Evolutionary conservation across 2,888 invertebrate species (phyloP), one percentile per base, ranked within the genome.

Genomic region (Drosophila lacicola): DNA sequence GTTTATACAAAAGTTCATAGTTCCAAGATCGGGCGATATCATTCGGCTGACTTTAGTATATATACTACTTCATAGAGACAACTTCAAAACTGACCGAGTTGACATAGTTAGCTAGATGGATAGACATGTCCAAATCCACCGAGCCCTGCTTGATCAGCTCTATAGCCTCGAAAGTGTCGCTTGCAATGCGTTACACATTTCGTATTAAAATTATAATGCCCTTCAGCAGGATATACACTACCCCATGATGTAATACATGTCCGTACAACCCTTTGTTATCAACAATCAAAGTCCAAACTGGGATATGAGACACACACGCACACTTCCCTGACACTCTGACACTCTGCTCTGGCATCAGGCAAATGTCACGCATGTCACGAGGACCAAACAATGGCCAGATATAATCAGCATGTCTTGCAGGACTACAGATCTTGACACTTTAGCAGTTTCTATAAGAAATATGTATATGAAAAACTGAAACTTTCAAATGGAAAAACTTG

Each of bases 351-450:
- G 54, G 56, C 63, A 62, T 58, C 87, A 74, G 74, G 53, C 74
- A 69, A 79, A 75, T 85, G 85, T 85, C 85, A 85, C 55, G 82
- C 79, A 73, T 85, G 89, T 89, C 88, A 79, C 60, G 10, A n/a
- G 44, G 55, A 46, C 62, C 53, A 50, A 73, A 87, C 89, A 89
- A 84, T 84, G 79, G 49, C 62, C 74, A 71, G 87, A 88, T 86
- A 71, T 79, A 76, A 73, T 67, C 72, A 70, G 58, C 63, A 74
- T 53, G 74, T 74, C 74, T 42, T 65, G n/a, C 25, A 33, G 42
- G 33, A 60, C 47, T 51, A 33, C 46, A 68, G 53, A 47, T 57
- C 37, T 47, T 56, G 80, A 72, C 80, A 75, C 70, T 62, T 74
- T 9, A 44, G 14, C 51, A 62, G 78, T 64, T 74, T 55, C 50